These are phyloP conservation scores for Alethe diademata DNA, from an alignment of 2,113 vertebrate species.

Conservation along the genomic window DNA sequence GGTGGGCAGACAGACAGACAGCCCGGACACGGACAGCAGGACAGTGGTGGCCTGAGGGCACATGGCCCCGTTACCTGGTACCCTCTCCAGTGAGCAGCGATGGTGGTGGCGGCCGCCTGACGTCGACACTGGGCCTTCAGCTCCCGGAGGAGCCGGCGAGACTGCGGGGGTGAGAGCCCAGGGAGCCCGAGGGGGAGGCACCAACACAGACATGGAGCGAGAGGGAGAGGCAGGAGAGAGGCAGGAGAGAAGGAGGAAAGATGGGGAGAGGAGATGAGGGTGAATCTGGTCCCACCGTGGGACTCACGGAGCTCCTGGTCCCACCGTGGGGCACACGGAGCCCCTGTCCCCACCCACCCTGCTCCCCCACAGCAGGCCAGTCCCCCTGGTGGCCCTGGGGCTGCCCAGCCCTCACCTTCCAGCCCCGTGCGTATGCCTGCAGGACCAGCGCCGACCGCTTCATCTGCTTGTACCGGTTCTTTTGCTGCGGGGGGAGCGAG, in stretches of 20 bases:
- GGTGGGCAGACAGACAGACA: conserved; percentile 11
- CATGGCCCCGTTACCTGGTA: neutral
- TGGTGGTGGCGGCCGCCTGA: conserved; percentile 9
- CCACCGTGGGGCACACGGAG: neutral
- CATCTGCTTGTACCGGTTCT: conserved; percentile 64
- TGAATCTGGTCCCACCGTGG: neutral
- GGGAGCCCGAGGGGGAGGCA: neutral
- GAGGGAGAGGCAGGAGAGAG: neutral
- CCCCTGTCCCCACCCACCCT: neutral
- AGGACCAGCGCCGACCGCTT: conserved; percentile 48
- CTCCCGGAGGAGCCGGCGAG: conserved; percentile 48
- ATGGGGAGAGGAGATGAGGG: neutral
- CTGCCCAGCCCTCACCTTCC: conserved; percentile 71
- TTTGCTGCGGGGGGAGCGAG: conserved; percentile 63
- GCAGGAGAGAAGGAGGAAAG: neutral
- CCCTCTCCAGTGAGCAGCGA: conserved; percentile 58
- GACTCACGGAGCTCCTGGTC: neutral
- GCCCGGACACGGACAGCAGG: neutral
- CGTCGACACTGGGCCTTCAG: conserved; percentile 20
- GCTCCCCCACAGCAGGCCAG: rapidly evolving
- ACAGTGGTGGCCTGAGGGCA: neutral
- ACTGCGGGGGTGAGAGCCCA: neutral
- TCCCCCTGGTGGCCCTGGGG: rapidly evolving
- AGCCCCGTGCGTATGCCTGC: conserved; percentile 74
- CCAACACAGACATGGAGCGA: neutral